A percentile compares a stretch with the other conserved stretches of the same genome.
Evolutionary conservation across 2,797 vertebrate genomes (phyloP).

Genomic region (Sebastes iracundus): DNA sequence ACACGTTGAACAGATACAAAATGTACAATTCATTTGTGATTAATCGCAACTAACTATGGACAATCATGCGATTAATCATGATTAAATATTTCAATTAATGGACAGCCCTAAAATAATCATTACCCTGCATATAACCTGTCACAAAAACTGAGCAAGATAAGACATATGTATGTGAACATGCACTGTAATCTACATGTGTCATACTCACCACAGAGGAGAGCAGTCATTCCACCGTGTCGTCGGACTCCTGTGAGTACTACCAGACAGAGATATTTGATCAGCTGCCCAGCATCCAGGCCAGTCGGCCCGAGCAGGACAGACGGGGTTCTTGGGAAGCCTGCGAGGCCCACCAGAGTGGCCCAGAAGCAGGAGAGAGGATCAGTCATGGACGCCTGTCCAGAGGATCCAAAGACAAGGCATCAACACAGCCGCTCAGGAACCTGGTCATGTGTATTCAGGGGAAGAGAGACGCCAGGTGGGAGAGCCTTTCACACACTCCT

Average conservation of each 20-base stretch:
- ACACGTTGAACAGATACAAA: too few species aligned
- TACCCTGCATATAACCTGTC: not conserved
- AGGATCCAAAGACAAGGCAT: slow-evolving; percentile 48
- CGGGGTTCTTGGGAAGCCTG: not conserved
- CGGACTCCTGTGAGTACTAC: slow-evolving; percentile 71
- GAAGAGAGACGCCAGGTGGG: slow-evolving; percentile 77
- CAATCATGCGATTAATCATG: too few species aligned
- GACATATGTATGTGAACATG: not conserved
- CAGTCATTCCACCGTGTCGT: slow-evolving; percentile 51
- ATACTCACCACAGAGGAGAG: slow-evolving; percentile 65
- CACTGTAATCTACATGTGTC: not conserved
- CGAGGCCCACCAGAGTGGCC: not conserved
- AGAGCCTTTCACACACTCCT: not conserved
- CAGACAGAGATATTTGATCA: slow-evolving; percentile 74
- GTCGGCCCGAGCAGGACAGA: slow-evolving; percentile 17
- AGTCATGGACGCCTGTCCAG: slow-evolving; percentile 1
- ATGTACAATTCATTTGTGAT: too few species aligned
- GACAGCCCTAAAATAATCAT: too few species aligned
- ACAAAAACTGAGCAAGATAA: not conserved
- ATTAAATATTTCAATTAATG: too few species aligned
- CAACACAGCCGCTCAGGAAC: slow-evolving; percentile 59
- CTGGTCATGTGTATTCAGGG: slow-evolving; percentile 70
- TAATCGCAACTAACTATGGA: too few species aligned
- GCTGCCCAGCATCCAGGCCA: slow-evolving; percentile 73
- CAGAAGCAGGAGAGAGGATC: not conserved